These are phyloP conservation scores for Porphyrio hochstetteri DNA, from an alignment of 2,113 vertebrate species.

Conservation along the genomic window DNA sequence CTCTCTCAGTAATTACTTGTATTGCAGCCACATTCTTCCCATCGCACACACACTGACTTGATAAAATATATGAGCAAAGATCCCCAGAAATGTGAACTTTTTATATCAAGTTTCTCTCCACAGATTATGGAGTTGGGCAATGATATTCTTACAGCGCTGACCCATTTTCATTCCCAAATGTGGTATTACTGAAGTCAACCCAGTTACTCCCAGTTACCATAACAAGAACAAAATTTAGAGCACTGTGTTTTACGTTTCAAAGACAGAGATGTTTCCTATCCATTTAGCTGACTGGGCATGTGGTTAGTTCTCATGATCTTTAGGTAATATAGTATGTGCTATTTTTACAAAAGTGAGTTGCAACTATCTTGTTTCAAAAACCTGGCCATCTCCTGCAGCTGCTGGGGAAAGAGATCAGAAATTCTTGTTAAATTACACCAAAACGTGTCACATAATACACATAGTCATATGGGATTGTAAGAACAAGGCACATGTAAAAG, in stretches of 20 bases:
- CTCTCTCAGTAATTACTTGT: neutral
- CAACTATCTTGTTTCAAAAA: conserved; percentile 10
- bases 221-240: neutral
- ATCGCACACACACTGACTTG: neutral
- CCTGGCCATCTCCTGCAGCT: neutral
- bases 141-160: neutral
- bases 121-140: neutral
- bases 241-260: neutral
- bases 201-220: neutral
- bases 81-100: neutral
- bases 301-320: neutral
- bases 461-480: neutral
- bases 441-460: neutral
- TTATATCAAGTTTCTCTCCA: neutral
- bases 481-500: conserved; percentile 20
- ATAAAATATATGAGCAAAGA: neutral
- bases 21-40: neutral
- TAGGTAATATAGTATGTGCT: neutral
- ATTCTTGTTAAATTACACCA: neutral
- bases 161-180: neutral
- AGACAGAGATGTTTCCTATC: neutral
- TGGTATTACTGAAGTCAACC: neutral
- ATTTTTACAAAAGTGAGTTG: neutral
- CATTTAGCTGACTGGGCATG: neutral
- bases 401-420: neutral